These are phyloP conservation scores for Zelleria hepariella DNA, from an alignment of 2,888 invertebrate genomes.

Conservation along the genomic window DNA sequence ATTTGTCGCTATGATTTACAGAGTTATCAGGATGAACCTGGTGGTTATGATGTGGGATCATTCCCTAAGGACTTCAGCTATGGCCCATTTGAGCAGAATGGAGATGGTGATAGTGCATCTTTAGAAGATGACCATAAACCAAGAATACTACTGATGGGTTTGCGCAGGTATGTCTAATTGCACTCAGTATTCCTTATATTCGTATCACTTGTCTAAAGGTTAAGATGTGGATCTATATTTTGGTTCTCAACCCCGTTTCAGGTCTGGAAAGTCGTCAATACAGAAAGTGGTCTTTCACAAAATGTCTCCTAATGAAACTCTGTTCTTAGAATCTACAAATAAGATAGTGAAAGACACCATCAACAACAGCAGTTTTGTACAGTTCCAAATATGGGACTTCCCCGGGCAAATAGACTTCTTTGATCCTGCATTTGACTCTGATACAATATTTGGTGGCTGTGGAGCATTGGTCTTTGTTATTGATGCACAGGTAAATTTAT, in stretches of 20 bases:
- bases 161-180: slow-evolving; percentile 77
- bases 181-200: background rate
- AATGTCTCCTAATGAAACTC: slow-evolving; percentile 99
- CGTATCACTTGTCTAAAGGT: no score
- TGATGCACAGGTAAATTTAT: slow-evolving; percentile 94
- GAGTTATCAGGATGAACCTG: slow-evolving; percentile 72
- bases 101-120: slow-evolving; percentile 74
- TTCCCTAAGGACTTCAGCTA: slow-evolving; percentile 96
- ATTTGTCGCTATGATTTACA: slow-evolving; percentile 18
- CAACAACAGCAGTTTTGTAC: slow-evolving; percentile 95
- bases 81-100: slow-evolving; percentile 88
- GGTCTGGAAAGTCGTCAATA: slow-evolving; percentile 99
- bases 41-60: slow-evolving; percentile 68
- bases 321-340: slow-evolving; percentile 98
- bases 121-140: slow-evolving; percentile 87
- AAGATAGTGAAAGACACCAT: slow-evolving; percentile 99
- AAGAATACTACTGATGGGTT: slow-evolving; percentile 93
- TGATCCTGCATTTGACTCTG: slow-evolving; percentile 95
- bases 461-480: slow-evolving; percentile 99
- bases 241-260: slow-evolving; percentile 48
- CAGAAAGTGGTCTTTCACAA: slow-evolving; percentile 99
- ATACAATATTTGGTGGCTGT: slow-evolving; percentile 96
- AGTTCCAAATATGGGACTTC: slow-evolving; percentile 99
- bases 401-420: slow-evolving; percentile 99
- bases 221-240: background rate